Conservation (phyloP, 2,888 invertebrate species). For the Drosophila leonis region DNA sequence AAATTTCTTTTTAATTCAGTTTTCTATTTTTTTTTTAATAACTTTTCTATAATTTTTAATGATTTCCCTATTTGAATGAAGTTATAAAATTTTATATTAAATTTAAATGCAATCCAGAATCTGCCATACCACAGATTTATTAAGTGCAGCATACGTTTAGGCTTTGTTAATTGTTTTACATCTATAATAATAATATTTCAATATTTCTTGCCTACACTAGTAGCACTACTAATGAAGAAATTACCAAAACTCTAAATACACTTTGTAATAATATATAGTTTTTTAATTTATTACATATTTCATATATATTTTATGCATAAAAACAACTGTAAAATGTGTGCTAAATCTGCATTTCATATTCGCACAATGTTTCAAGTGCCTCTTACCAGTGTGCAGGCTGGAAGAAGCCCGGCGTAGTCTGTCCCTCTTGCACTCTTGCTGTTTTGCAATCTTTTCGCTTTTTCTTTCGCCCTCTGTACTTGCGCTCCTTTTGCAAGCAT, state of each 20-base stretch:
- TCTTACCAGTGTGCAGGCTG: constrained; percentile 30
- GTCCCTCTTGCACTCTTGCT: background rate
- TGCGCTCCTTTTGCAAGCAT: background rate
- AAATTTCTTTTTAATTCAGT: no score
- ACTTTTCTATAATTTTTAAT: background rate
- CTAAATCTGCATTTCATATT: background rate
- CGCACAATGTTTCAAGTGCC: background rate
- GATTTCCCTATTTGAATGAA: background rate
- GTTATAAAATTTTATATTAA: background rate
- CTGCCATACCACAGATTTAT: background rate
- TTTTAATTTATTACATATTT: background rate
- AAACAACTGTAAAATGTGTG: background rate
- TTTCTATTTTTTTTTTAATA: background rate
- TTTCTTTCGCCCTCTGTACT: background rate
- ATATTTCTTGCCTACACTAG: no score
- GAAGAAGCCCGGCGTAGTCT: background rate
- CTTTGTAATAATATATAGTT: no score
- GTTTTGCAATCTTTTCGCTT: background rate
- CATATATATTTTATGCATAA: background rate
- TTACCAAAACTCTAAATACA: no score
- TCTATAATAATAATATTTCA: background rate
- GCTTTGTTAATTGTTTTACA: constrained; percentile 1
- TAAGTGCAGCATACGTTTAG: constrained; percentile 17
- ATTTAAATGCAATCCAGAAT: background rate
- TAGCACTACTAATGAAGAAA: no score